Evolutionary conservation across 1,140 invertebrate genomes (phyloP), one percentile per base, ranked within the genome.

Genomic region (Liolophura sinensis): DNA sequence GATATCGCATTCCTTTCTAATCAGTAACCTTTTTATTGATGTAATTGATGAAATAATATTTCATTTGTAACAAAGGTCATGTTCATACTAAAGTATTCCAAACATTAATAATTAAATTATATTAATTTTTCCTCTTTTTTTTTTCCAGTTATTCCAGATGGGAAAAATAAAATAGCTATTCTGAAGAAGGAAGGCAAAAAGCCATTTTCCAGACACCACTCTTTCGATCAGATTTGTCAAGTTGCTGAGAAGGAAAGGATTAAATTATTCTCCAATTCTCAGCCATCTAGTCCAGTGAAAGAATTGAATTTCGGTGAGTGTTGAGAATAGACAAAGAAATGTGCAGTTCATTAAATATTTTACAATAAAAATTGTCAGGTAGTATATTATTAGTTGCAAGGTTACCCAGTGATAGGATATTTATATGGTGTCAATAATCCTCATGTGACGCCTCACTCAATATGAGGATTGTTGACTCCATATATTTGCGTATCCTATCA

Each of bases 191-290:
- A 46, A n/a, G 4, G 22, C 9, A 1, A 70, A 71, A 72, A 67
- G 55, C 60, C 54, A 25, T 71, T 84, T 48, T 63, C 69, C 18
- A 63, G 82, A 6, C 79, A 85, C 76, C 71, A 76, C 40, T 85
- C 83, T n/a, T 82, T 84, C 73, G 82, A 85, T 62, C 78, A 79
- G 46, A 80, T 85, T 16, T 83, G 80, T 71, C 67, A 80, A 60
- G 82, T 82, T 20, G 83, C 80, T 47, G 80, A 82, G 64, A 73
- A 76, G 16, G 82, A 85, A 64, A 71, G 78, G 50, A 65, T 69
- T 22, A 75, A 75, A 51, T 60, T 82, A 40, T 77, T 76, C 6
- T 73, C 69, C 46, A 60, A 71, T 24, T 80, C 78, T 48, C 69
- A 73, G 52, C 78, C 78, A 25, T 58, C 68, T 51, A 81, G 78